Evolutionary conservation across 2,888 invertebrate species (phyloP), one percentile per base, ranked within the genome.

Genomic region (Chrysomela aeneicollis): DNA sequence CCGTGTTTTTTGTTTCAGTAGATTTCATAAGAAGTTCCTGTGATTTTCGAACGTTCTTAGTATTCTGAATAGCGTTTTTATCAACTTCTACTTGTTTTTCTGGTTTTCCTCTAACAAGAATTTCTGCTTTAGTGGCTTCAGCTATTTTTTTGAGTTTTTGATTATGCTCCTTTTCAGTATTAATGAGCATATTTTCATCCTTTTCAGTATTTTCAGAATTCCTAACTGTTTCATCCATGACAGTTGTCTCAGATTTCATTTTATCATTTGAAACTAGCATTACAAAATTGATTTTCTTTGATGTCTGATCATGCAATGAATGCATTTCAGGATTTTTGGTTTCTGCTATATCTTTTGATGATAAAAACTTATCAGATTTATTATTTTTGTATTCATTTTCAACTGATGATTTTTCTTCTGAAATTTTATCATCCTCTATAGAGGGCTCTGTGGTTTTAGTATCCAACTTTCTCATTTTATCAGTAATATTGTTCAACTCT

Each of bases 381-480:
- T 59, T 49, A 9, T 5, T 10, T 22, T 57, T n/a, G n/a, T 22
- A 9, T n/a, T 46, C 6, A 9, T 46, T 22, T 6, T 26, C 26
- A 6, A 5, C 6, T 10, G 17, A 18, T n/a, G 15, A 17, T 53
- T 8, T 55, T 12, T 35, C n/a, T 55, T 35, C 54, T 19, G 18
- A n/a, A n/a, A n/a, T n/a, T n/a, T n/a, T 12, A 17, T 57, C 32
- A 21, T 57, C 10, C 4, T 26, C 15, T 51, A 9, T 35, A 9
- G 35, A 35, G 35, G 42, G 42, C 6, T 42, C 42, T 15, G 42
- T 42, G n/a, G 42, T 42, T 42, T 42, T 42, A 12, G 42, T 42
- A 42, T 57, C 57, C 8, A 57, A 57, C 12, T 57, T 57, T 12
- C 46, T 46, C 57, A 57, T 57, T 57, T 57, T 57, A 26, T 57